Evolutionary conservation across 2,113 vertebrate species (phyloP), one percentile per base, ranked within the genome.

Genomic region (Prionailurus viverrinus): DNA sequence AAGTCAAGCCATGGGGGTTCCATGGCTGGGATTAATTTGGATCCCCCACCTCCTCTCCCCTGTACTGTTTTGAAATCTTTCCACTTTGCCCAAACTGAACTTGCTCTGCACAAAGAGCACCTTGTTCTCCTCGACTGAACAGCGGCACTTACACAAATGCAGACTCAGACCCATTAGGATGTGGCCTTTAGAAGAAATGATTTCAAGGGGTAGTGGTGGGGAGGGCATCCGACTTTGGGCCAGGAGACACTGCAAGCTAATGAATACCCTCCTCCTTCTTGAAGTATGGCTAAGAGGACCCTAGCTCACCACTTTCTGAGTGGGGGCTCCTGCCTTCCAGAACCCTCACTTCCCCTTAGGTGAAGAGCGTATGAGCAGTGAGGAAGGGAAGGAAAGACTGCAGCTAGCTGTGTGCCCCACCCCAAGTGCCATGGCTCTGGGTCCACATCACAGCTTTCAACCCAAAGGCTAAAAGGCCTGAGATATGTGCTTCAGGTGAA

Each of bases 91-190:
- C 3, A 23, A 74, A 83, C 13, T 69, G 87, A 74, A 51, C 14
- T 92, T 45, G 29, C 41, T 90, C 31, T 95, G 87, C 55, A 80
- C 74, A 90, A 74, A 91, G 85, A 93, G 39, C 68, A 25, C 39
- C 2, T 4, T 66, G 83, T 16, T 53, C 23, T 78, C 27, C 45
- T 96, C 39, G 53, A 15, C 25, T 55, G 12, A n/a, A 45, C 45
- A 94, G 58, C 14, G 29, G 63, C 41, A 12, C 27, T 21, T 33
- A 63, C 10, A 63, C 21, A 95, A 65, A 80, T 19, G 25, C 21
- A 69, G 55, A 91, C 83, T 95, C 63, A 86, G 68, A 71, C 31
- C 68, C 65, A 45, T 73, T 87, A 74, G 27, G 86, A 91, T 61
- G 36, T 86, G 45, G 29, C 55, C 55, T 88, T 81, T 82, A 90